Conservation (phyloP, 2,797 vertebrate species). For the Enteromius trimaculatus region DNA sequence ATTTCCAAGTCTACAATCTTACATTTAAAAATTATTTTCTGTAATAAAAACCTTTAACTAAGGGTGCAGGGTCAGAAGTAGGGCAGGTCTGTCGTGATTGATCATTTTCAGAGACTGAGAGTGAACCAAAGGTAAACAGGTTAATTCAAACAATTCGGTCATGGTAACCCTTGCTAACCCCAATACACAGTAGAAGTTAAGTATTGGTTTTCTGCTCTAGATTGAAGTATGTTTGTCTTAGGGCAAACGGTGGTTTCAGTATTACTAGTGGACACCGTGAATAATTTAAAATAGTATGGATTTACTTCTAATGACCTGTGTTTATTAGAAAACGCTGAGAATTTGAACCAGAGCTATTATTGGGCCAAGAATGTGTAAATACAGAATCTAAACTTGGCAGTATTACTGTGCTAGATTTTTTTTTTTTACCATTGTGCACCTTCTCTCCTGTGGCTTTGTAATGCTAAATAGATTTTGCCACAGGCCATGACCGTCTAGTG, state of each 20-base stretch:
- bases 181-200: neutral
- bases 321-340: neutral
- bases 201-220: neutral
- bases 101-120: slow-evolving; percentile 5
- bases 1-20: neutral
- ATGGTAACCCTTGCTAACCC: neutral
- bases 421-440: slow-evolving; percentile 1
- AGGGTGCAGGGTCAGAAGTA: neutral
- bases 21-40: neutral
- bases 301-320: neutral
- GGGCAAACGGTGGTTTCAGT: neutral
- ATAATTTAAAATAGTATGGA: neutral
- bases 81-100: neutral
- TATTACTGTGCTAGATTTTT: neutral
- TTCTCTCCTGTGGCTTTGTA: slow-evolving; percentile 17
- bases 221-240: neutral
- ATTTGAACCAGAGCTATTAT: neutral
- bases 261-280: neutral
- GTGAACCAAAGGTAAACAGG: neutral
- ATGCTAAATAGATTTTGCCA: slow-evolving; percentile 21
- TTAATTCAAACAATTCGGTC: neutral
- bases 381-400: neutral
- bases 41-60: neutral
- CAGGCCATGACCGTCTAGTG: neutral
- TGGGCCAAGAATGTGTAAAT: neutral